Base-by-base conservation (phyloP, 2,888 invertebrate genomes). In the Argyresthia goedartella region DNA sequence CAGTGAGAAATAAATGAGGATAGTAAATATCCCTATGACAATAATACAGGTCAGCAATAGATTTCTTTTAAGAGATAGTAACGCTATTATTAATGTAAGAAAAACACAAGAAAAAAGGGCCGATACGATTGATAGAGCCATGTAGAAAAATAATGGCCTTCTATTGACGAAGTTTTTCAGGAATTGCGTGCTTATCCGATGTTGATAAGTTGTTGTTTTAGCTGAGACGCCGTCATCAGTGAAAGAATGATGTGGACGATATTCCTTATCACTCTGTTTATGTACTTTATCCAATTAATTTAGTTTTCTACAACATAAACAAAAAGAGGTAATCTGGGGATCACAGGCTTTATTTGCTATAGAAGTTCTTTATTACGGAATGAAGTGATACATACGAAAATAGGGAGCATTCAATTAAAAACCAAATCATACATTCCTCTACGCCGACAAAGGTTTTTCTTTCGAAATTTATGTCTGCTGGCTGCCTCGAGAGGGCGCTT, bases 21-120 rank as follows among this genome's bases (percentile, higher is more conserved):
- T 69, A 70, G 76, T 86, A 86, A 86, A 86, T 86, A 82, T 81
- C 84, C 73, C 77, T 80, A 82, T 84, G 85, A 85, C 84, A 85
- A 86, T 85, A 86, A 85, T 84, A 85, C 86, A 85, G 86, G 84
- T 86, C 86, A 86, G 86, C 86, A 80, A 80, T 84, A 86, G 86
- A 86, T 86, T 77, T 75, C 73, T 71, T 68, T 69, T 66, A 64
- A 61, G 59, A 80, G 85, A 86, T 85, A 81, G 76, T 68, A 73
- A 71, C 66, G 71, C 76, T 62, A 73, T 80, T 84, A 85, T 82
- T 81, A 81, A 84, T 85, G 84, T 74, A 69, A 67, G 73, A 80
- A 85, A 81, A 84, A 82, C 81, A 82, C 73, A 68, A 77, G 76
- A 77, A 81, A 82, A 79, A 79, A 76, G 70, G 61, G 52, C 15